Conservation (phyloP, 2,797 vertebrate genomes). For the Mallotus villosus region DNA sequence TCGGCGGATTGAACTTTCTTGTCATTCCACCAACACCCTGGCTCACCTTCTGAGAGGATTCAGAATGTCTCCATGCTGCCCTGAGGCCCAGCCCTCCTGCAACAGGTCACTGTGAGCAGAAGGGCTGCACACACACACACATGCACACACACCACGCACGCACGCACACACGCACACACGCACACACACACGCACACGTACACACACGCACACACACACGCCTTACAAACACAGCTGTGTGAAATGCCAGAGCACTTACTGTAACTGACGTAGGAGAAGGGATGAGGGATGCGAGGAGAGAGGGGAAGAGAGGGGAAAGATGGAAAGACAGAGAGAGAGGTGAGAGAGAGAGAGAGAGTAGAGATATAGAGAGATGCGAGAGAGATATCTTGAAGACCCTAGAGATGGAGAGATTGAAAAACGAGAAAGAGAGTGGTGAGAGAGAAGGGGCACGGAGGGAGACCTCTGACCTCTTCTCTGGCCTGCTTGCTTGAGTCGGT, state of each 20-base stretch:
- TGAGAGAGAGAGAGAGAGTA: constrained; percentile 17
- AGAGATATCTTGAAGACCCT: too few relatives aligned
- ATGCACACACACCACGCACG: not conserved
- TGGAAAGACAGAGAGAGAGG: constrained; percentile 22
- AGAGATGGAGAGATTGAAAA: not conserved
- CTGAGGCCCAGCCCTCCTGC: constrained; percentile 12
- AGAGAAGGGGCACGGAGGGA: too few relatives aligned
- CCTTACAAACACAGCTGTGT: constrained; percentile 27
- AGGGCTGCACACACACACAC: constrained; percentile 11
- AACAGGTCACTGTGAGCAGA: constrained; percentile 33
- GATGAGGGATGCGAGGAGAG: constrained; percentile 20
- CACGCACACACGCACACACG: constrained; percentile 1
- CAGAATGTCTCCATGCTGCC: constrained; percentile 17
- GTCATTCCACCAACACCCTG: not conserved
- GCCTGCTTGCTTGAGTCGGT: too few relatives aligned
- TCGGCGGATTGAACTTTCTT: too few relatives aligned
- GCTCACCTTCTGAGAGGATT: not conserved
- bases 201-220: not conserved
- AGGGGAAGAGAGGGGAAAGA: constrained; percentile 1
- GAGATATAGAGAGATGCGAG: not conserved
- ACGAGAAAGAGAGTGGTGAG: not conserved
- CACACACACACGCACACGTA: too few relatives aligned
- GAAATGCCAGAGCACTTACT: constrained; percentile 34
- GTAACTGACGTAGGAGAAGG: constrained; percentile 21
- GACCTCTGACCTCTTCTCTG: too few relatives aligned